phyloP scores from a whole-genome alignment of 2,888 invertebrate species.

The Lomographa bimaculata region DNA sequence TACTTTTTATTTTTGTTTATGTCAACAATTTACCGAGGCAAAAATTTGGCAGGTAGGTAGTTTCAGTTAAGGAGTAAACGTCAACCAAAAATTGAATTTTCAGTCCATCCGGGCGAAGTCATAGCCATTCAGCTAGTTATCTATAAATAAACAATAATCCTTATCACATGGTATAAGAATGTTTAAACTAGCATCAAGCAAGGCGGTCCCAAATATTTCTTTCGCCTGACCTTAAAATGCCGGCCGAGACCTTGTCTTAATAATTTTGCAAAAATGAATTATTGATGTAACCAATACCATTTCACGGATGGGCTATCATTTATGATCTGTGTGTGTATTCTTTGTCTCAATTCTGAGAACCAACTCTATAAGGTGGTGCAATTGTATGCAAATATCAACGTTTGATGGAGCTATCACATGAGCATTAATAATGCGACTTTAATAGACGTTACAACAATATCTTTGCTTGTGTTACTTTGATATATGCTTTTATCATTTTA shows the following conservation, averaged over 20 bases:
- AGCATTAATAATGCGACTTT: conserved; percentile 2
- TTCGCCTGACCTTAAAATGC: too few species aligned
- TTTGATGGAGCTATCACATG: conserved; percentile 21
- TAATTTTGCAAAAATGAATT: conserved; percentile 22
- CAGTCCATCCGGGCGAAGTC: too few species aligned
- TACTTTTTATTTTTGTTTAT: too few species aligned
- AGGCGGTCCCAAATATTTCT: too few species aligned
- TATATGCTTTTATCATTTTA: neutral
- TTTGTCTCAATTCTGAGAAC: conserved; percentile 35
- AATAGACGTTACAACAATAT: neutral
- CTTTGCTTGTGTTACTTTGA: conserved; percentile 2
- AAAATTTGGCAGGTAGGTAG: too few species aligned
- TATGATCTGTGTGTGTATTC: conserved; percentile 26
- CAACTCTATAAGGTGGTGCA: conserved; percentile 34
- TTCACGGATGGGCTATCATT: conserved; percentile 29
- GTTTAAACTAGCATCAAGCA: too few species aligned
- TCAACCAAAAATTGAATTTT: too few species aligned
- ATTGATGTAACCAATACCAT: conserved; percentile 25
- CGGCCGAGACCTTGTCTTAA: neutral
- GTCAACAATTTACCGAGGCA: too few species aligned
- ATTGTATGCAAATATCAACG: conserved; percentile 51
- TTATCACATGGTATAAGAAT: too few species aligned
- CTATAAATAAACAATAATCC: too few species aligned
- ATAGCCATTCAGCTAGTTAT: too few species aligned
- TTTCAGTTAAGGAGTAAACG: too few species aligned